Percentiles rank a stretch among this genome's conserved stretches.
These are phyloP conservation scores for Helleia helle DNA, from an alignment of 2,888 invertebrate species.

Conservation along the genomic window DNA sequence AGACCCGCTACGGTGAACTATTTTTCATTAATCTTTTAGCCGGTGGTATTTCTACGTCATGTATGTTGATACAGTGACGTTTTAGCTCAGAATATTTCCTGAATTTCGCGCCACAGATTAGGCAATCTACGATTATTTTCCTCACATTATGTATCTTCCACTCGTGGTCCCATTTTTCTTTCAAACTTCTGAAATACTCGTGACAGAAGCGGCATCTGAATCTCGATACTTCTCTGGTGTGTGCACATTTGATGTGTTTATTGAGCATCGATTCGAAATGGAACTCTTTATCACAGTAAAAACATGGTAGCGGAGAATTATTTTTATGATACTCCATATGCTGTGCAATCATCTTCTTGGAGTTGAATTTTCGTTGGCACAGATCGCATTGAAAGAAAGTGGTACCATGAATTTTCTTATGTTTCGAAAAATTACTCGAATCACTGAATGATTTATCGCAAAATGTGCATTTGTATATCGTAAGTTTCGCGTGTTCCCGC, in stretches of 20 bases:
- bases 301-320: constrained; percentile 42
- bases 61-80: constrained; percentile 39
- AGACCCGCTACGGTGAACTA: not conserved
- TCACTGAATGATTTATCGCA: constrained; percentile 67
- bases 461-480: constrained; percentile 58
- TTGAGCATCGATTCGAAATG: constrained; percentile 60
- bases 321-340: constrained; percentile 62
- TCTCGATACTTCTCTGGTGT: constrained; percentile 33
- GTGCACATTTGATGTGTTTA: constrained; percentile 51
- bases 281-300: constrained; percentile 43
- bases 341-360: constrained; percentile 56
- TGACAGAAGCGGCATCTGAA: constrained; percentile 51
- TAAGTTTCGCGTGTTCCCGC: constrained; percentile 61
- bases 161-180: constrained; percentile 66
- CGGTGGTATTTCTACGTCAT: constrained; percentile 39
- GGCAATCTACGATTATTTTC: constrained; percentile 55
- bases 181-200: constrained; percentile 39
- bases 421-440: constrained; percentile 67
- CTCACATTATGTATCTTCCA: constrained; percentile 57
- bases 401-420: constrained; percentile 61
- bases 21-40: constrained; percentile 39
- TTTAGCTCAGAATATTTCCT: constrained; percentile 57
- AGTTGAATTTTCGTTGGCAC: constrained; percentile 61
- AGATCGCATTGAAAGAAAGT: constrained; percentile 56
- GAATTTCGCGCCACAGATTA: constrained; percentile 48